Evolutionary conservation across 2,113 vertebrate genomes (phyloP).

Genomic region (Bostrychus sinensis): DNA sequence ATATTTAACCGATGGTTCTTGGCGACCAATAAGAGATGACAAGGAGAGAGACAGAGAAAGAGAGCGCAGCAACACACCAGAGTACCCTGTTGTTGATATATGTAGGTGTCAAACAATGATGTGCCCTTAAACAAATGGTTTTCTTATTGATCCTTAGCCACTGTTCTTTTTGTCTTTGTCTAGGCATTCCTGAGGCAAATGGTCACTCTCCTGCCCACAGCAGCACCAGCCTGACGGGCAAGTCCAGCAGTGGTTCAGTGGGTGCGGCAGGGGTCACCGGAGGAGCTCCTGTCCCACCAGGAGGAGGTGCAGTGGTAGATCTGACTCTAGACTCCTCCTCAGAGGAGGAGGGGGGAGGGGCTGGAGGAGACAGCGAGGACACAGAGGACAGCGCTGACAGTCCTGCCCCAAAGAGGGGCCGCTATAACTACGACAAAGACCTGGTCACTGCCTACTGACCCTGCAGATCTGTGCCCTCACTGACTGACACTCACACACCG

Average conservation of each 20-base stretch:
- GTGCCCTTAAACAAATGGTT: not conserved
- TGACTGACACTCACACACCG: slow-evolving; percentile 64
- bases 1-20: slow-evolving; percentile 94
- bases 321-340: slow-evolving; percentile 97
- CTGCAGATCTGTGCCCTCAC: slow-evolving; percentile 57
- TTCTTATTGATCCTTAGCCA: not conserved
- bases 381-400: slow-evolving; percentile 91
- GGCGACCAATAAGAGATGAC: slow-evolving; percentile 92
- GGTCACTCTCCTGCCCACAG: slow-evolving; percentile 86
- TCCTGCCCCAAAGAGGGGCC: slow-evolving; percentile 88
- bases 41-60: slow-evolving; percentile 85
- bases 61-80: slow-evolving; percentile 91
- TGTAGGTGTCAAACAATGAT: slow-evolving; percentile 76
- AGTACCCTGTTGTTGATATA: slow-evolving; percentile 90
- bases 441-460: slow-evolving; percentile 96
- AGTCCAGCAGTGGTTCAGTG: slow-evolving; percentile 76
- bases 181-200: slow-evolving; percentile 88
- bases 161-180: not conserved
- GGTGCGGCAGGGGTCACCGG: slow-evolving; percentile 66
- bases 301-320: slow-evolving; percentile 89
- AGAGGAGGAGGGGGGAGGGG: slow-evolving; percentile 86
- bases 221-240: slow-evolving; percentile 85
- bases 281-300: slow-evolving; percentile 57
- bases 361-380: slow-evolving; percentile 90
- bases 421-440: slow-evolving; percentile 94